Base-by-base conservation (phyloP, 2,113 vertebrate species). In the Bos javanicus region DNA sequence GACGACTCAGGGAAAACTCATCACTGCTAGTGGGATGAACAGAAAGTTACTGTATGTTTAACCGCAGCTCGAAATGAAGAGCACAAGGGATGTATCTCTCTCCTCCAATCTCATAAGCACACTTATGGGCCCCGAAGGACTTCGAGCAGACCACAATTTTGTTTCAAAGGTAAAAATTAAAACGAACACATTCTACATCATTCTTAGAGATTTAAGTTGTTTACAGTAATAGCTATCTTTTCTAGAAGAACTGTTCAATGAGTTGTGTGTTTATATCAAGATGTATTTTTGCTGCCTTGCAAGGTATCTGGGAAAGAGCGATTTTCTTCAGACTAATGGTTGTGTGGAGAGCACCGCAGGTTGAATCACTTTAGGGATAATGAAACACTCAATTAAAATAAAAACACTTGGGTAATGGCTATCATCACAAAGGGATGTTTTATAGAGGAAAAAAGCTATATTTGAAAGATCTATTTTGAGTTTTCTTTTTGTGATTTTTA, bases 401-500 rank as follows among this genome's bases (percentile, higher is more conserved):
- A 43, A 85, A 85, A 87, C 16, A 10, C 36, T 28, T 86, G 87
- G 90, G 48, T 81, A 90, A 76, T 64, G 64, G 21, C 39, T 98
- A 57, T 94, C 96, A 96, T 95, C 91, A 93, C 39, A 94, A 80
- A 95, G 87, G 19, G 76, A 74, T 78, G 28, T 7, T 93, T 97
- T 97, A 90, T 7, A 43, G 64, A 95, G 90, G 67, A 9, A 0
- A 13, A 96, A 93, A 30, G 82, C 86, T 93, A 4, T 83, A 33
- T 95, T 94, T 93, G 76, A 96, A 95, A 96, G 78, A n/a, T 36
- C 48, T 95, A 91, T 95, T 94, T 89, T 80, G 81, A 96, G 36
- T 60, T 85, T 59, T 81, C 62, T 89, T 71, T 71, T 71, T 90
- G 23, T 86, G 54, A 81, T 25, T 88, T 85, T 50, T 90, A 94